Percentiles rank a stretch among this genome's conserved stretches.
These are phyloP conservation scores for Limenitis camilla DNA, from an alignment of 2,888 invertebrate species.

Conservation along the genomic window DNA sequence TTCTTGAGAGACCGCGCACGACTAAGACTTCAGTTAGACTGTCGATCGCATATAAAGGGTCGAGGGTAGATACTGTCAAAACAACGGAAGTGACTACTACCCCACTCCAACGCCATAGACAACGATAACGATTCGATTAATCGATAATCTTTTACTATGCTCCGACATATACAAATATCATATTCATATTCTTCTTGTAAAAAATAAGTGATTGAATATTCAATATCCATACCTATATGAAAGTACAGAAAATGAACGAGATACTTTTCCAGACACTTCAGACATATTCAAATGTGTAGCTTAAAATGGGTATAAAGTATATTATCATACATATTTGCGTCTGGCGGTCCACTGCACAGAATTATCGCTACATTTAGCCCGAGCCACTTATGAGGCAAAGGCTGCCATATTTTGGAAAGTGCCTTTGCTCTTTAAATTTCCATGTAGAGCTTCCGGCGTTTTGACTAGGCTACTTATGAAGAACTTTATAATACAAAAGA, in stretches of 20 bases:
- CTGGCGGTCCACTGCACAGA: conserved; percentile 17
- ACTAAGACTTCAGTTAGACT: no score
- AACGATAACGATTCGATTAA: no score
- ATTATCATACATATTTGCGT: conserved; percentile 11
- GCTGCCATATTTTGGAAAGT: conserved; percentile 14
- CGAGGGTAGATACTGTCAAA: no score
- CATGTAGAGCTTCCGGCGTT: conserved; percentile 9
- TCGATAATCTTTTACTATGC: no score
- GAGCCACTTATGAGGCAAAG: conserved; percentile 14
- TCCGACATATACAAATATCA: no score
- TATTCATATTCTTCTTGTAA: no score
- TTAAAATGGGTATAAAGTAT: conserved; percentile 7
- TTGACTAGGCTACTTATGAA: conserved; percentile 12
- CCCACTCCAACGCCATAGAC: no score
- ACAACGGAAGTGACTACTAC: no score
- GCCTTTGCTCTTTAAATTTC: conserved; percentile 20
- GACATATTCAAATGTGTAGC: conserved; percentile 9
- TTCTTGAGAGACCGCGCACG: no score
- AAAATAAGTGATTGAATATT: no score
- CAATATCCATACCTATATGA: no score
- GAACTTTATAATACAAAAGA: conserved; percentile 2
- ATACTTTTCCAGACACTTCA: background rate
- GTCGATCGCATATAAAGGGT: no score
- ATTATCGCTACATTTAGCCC: conserved; percentile 19
- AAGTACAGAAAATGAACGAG: background rate